Percentiles rank a stretch among this genome's conserved stretches.
Evolutionary conservation across 2,797 vertebrate species (phyloP).

Genomic region (Orientallactaga sibirica): DNA sequence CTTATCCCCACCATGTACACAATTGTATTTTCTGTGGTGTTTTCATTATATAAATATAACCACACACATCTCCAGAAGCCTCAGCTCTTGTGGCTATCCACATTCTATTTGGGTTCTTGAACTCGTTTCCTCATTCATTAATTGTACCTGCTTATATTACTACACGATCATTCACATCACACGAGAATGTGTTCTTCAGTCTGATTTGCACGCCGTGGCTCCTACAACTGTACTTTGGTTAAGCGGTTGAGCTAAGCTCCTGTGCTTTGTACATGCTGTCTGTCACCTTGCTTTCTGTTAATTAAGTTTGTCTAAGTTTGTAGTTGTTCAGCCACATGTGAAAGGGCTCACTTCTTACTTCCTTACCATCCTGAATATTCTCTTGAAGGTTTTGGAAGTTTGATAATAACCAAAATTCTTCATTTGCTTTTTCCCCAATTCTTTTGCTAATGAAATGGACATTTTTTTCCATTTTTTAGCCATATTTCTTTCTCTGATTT

Average conservation of each 20-base stretch:
- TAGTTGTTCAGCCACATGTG: not conserved
- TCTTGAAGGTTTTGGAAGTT: not conserved
- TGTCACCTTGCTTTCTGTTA: not conserved
- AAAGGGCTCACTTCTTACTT: not conserved
- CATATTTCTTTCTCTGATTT: not conserved
- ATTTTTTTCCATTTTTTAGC: not conserved
- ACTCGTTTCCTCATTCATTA: constrained; percentile 15
- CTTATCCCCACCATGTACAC: not conserved
- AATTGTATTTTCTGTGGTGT: not conserved
- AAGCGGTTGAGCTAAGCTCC: not conserved
- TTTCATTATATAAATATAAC: not conserved
- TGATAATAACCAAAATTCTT: constrained; percentile 15
- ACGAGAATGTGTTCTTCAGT: constrained; percentile 11
- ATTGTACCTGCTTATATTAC: not conserved
- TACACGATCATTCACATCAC: not conserved
- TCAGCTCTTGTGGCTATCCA: not conserved
- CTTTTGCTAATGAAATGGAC: not conserved
- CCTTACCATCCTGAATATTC: constrained; percentile 1
- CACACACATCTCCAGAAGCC: not conserved
- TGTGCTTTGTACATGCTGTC: not conserved
- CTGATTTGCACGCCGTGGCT: constrained; percentile 12
- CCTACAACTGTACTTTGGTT: not conserved
- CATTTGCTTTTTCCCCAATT: not conserved
- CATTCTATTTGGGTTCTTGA: not conserved
- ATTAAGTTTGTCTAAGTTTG: not conserved